A percentile compares a stretch with the other conserved stretches of the same genome.
These are phyloP conservation scores for Drosophila murphyi DNA, from an alignment of 1,140 invertebrate genomes.

Conservation along the genomic window DNA sequence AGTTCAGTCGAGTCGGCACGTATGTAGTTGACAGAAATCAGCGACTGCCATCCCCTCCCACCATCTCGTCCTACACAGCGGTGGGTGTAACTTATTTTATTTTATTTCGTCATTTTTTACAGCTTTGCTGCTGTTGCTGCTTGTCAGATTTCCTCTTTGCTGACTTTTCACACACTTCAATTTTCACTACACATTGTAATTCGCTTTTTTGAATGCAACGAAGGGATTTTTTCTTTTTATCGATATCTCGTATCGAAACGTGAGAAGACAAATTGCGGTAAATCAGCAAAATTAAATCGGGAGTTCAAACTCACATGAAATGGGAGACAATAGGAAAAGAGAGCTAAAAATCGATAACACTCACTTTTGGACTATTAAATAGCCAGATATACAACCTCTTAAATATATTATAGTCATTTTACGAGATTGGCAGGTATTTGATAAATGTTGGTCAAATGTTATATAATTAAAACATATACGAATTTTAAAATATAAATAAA, in stretches of 20 bases:
- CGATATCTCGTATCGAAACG: conserved; percentile 31
- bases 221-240: conserved; percentile 12
- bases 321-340: no score
- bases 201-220: conserved; percentile 12
- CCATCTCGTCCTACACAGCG: neutral
- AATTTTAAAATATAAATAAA: neutral
- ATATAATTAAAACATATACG: no score
- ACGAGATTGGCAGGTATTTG: no score
- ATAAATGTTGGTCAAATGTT: no score
- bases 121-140: neutral
- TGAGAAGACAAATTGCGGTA: conserved; percentile 8
- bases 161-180: conserved; percentile 36
- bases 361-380: no score
- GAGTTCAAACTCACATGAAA: no score
- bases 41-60: conserved; percentile 20
- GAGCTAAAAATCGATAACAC: no score
- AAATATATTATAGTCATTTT: no score
- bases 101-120: conserved; percentile 23
- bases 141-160: conserved; percentile 44
- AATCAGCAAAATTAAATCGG: neutral
- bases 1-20: conserved; percentile 4
- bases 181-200: conserved; percentile 9
- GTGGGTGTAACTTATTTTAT: conserved; percentile 69
- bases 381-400: no score
- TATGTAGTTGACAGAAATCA: conserved; percentile 44